These are phyloP conservation scores for Leptinotarsa lineolata DNA, from an alignment of 1,140 invertebrate genomes.

Conservation along the genomic window DNA sequence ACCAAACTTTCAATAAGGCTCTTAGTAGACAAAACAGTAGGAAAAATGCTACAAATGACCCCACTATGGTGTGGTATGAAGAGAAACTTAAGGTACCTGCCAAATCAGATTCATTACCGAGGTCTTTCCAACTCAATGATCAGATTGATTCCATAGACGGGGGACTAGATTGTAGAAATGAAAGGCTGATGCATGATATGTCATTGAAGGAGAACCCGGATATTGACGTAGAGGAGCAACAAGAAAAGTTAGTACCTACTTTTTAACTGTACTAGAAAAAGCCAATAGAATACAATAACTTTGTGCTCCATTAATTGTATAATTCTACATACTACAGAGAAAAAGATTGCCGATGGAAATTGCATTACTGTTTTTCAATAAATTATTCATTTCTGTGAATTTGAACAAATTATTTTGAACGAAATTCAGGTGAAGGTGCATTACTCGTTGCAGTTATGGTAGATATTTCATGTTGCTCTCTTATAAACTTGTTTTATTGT, in stretches of 20 bases:
- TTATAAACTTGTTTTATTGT: too few species aligned
- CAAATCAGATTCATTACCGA: slow-evolving; percentile 77
- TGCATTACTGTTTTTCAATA: too few species aligned
- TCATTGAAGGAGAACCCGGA: slow-evolving; percentile 55
- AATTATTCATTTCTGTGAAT: too few species aligned
- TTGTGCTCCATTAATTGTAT: too few species aligned
- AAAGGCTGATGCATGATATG: slow-evolving; percentile 46
- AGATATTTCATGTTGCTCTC: too few species aligned
- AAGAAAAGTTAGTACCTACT: slow-evolving; percentile 57
- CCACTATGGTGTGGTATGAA: slow-evolving; percentile 59
- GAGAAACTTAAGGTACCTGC: slow-evolving; percentile 53
- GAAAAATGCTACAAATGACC: slow-evolving; percentile 54
- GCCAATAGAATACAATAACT: too few species aligned
- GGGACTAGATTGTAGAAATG: slow-evolving; percentile 37
- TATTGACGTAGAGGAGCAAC: slow-evolving; percentile 58
- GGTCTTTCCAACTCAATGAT: slow-evolving; percentile 72
- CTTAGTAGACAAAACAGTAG: slow-evolving; percentile 45
- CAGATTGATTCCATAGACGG: slow-evolving; percentile 53
- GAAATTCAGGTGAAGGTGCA: too few species aligned
- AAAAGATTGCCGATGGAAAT: too few species aligned
- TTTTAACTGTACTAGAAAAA: neutral
- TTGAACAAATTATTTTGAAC: neutral
- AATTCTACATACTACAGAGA: too few species aligned
- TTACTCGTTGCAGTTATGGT: too few species aligned
- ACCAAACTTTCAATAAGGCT: slow-evolving; percentile 79